Base-by-base conservation (phyloP, 2,113 vertebrate species). In the Plecotus auritus region DNA sequence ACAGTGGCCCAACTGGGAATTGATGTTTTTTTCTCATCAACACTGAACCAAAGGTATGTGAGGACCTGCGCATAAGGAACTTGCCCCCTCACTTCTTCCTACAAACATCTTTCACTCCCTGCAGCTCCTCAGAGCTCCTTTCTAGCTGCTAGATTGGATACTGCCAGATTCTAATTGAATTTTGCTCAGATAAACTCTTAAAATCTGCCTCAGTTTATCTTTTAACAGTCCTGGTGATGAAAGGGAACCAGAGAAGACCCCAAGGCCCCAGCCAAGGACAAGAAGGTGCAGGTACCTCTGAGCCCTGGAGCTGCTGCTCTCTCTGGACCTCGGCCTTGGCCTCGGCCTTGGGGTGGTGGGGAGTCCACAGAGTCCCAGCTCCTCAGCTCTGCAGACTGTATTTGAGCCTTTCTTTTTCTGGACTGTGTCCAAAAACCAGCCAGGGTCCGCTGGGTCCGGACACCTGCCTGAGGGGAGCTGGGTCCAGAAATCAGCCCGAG, bases 251-350 rank as follows among this genome's bases (percentile, higher is more conserved):
- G 28, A 70, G n/a, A 7, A 20, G 26, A 73, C 6, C 69, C 59
- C 17, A 5, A 0, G 0, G 35, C 18, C 76, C 9, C 32, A n/a
- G 30, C 37, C 7, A 37, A 13, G 8, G 23, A 35, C 51, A 23
- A 23, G 0, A 3, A 14, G 5, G 4, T 1, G 0, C 40, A 14
- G 13, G 23, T 30, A 54, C 49, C 78, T 32, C 26, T 5, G 12
- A 2, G 12, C 3, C 11, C 22, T 22, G 14, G 16, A 17, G 23
- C 76, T 4, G 1, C 22, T 0, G 22, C 32, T 8, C 18, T n/a
- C 32, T 42, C 9, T 9, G 22, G 56, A 23, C 56, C 22, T 59
- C 56, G 2, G 56, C 22, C 54, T 56, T 8, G 2, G 54, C 54
- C 20, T 22, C n/a, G 5, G 45, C 35, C 35, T 67, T 26, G 5